Evolutionary conservation across 2,113 vertebrate genomes (phyloP).

Genomic region (Oreotragus oreotragus): DNA sequence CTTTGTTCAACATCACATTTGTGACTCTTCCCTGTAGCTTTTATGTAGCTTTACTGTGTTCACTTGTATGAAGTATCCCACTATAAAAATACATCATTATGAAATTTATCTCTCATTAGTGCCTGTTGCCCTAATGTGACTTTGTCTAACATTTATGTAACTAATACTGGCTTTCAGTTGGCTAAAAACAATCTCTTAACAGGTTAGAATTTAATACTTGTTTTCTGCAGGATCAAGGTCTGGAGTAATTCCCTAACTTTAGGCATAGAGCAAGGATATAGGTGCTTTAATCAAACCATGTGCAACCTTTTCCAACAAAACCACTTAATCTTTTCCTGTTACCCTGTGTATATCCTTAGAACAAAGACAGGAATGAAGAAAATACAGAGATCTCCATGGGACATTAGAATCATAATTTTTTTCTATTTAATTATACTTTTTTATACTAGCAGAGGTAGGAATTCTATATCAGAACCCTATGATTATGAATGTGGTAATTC

Average conservation of each 20-base stretch:
- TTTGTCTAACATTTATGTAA: neutral
- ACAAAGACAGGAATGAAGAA: neutral
- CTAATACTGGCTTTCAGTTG: neutral
- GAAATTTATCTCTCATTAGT: neutral
- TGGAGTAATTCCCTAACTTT: neutral
- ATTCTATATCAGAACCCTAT: neutral
- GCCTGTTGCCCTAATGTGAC: neutral
- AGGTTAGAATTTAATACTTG: slow-evolving; percentile 11
- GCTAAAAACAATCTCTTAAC: neutral
- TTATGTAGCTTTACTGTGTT: neutral
- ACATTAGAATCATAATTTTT: neutral
- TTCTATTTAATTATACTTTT: neutral
- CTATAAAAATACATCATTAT: neutral
- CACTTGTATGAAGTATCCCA: neutral
- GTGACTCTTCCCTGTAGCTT: neutral
- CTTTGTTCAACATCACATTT: neutral
- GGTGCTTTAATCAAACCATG: neutral
- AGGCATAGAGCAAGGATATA: neutral
- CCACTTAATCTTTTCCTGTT: neutral
- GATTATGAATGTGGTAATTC: neutral
- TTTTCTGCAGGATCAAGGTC: neutral
- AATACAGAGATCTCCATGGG: neutral
- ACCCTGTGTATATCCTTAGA: neutral
- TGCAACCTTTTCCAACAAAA: neutral
- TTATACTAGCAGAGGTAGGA: neutral